These are phyloP conservation scores for Charina bottae DNA, from an alignment of 2,113 vertebrate species.

Conservation along the genomic window DNA sequence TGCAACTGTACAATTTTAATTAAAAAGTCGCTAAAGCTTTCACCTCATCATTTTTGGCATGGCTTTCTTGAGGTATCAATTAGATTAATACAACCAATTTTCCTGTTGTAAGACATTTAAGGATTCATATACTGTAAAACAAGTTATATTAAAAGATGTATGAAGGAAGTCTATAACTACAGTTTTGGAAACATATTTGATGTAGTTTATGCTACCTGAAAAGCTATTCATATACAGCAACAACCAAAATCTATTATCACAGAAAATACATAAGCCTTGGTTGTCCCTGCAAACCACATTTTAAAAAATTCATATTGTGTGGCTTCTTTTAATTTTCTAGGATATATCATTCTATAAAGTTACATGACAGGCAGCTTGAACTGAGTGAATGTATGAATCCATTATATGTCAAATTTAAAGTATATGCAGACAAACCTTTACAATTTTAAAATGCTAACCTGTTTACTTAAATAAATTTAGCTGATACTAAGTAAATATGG, in stretches of 20 bases:
- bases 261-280: not conserved
- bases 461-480: conserved; percentile 1
- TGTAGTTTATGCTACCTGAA: not conserved
- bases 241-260: not conserved
- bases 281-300: not conserved
- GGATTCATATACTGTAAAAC: not conserved
- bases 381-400: not conserved
- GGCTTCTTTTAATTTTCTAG: not conserved
- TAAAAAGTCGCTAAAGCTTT: not conserved
- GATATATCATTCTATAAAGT: not conserved
- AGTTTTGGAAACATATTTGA: not conserved
- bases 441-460: conserved; percentile 24
- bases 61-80: not conserved
- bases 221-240: not conserved
- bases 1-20: not conserved
- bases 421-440: conserved; percentile 10
- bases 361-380: not conserved
- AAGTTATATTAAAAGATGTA: conserved; percentile 8
- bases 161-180: not conserved
- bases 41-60: not conserved
- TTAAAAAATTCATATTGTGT: not conserved
- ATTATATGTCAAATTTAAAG: not conserved
- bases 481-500: conserved; percentile 34
- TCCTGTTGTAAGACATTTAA: not conserved
- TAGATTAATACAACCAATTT: not conserved